Evolutionary conservation across 1,140 invertebrate genomes (phyloP).

Genomic region (Mylabris phalerata): DNA sequence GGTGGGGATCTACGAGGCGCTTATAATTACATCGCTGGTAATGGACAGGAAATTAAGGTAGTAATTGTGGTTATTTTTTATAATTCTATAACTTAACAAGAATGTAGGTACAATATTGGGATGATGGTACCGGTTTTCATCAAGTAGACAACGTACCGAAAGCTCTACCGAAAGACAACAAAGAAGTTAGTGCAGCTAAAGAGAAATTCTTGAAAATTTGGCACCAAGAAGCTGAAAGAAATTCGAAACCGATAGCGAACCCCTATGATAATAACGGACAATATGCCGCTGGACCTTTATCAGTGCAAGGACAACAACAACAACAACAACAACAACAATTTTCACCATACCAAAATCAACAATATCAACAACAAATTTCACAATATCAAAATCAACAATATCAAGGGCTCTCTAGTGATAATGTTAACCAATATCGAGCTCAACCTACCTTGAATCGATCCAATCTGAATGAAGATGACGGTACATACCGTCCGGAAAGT

Average conservation of each 20-base stretch:
- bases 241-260: conserved; percentile 30
- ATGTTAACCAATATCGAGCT: too few species aligned
- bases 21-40: conserved; percentile 46
- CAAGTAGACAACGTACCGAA: conserved; percentile 59
- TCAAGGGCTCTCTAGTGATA: too few species aligned
- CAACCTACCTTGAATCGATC: neutral
- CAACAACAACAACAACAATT: too few species aligned
- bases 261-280: conserved; percentile 28
- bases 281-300: conserved; percentile 25
- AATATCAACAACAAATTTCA: too few species aligned
- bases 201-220: conserved; percentile 55
- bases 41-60: conserved; percentile 49
- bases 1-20: conserved; percentile 47
- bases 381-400: too few species aligned
- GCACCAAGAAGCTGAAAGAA: conserved; percentile 53
- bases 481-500: conserved; percentile 15
- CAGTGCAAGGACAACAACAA: conserved; percentile 14
- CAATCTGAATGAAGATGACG: neutral
- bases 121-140: conserved; percentile 57
- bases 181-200: conserved; percentile 52
- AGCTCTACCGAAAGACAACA: conserved; percentile 51
- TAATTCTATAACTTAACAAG: too few species aligned
- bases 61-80: conserved; percentile 8
- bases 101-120: conserved; percentile 46
- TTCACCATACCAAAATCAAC: too few species aligned